Percentiles rank a stretch among this genome's conserved stretches.
These are phyloP conservation scores for Dasypogon diadema DNA, from an alignment of 2,888 invertebrate genomes.

Conservation along the genomic window DNA sequence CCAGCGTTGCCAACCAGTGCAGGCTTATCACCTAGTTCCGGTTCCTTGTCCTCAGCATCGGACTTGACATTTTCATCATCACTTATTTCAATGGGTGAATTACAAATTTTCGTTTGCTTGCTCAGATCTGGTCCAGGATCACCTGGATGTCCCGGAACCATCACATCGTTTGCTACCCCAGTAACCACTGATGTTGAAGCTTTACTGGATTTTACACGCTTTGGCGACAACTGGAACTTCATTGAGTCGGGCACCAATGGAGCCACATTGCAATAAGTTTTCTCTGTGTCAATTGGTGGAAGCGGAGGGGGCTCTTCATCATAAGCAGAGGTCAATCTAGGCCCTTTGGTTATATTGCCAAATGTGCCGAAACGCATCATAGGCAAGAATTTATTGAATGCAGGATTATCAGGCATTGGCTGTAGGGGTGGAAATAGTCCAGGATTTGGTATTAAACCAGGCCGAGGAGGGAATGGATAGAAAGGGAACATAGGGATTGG, in stretches of 20 bases:
- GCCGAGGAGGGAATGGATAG: conserved; percentile 69
- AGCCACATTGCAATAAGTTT: conserved; percentile 66
- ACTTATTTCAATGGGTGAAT: conserved; percentile 55
- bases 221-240: conserved; percentile 59
- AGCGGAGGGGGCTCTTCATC: conserved; percentile 44
- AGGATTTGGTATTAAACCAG: conserved; percentile 72
- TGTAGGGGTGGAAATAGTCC: conserved; percentile 68
- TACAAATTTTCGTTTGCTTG: conserved; percentile 4
- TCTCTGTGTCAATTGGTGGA: conserved; percentile 58
- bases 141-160: neutral
- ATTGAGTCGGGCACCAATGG: conserved; percentile 65
- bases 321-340: neutral
- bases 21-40: neutral
- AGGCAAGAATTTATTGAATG: conserved; percentile 53
- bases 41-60: conserved; percentile 37
- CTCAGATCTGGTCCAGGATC: neutral
- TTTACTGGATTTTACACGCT: conserved; percentile 27
- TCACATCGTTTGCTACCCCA: neutral
- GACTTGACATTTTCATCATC: conserved; percentile 55
- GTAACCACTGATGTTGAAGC: conserved; percentile 30
- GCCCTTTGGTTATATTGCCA: conserved; percentile 22
- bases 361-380: conserved; percentile 56
- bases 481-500: conserved; percentile 65
- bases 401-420: conserved; percentile 51
- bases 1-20: neutral